phyloP scores from a whole-genome alignment of 2,888 invertebrate species.

The Anoncus sp. region DNA sequence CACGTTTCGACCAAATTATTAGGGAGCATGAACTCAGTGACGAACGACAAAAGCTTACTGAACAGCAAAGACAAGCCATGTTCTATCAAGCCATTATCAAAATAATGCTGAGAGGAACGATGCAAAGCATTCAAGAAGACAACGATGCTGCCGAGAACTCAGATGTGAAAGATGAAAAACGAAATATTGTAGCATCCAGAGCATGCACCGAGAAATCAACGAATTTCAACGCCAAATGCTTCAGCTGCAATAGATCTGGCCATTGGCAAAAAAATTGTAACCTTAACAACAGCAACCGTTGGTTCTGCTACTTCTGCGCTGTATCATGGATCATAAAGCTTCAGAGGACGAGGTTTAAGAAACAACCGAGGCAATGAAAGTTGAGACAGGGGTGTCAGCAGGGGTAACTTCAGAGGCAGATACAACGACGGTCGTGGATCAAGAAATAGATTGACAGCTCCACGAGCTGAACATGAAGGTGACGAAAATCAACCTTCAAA shows the following conservation, averaged over 20 bases:
- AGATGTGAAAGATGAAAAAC: constrained; percentile 11
- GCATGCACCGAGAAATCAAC: constrained; percentile 17
- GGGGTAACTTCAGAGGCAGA: constrained; percentile 40
- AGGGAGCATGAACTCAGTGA: too few relatives aligned
- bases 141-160: constrained; percentile 29
- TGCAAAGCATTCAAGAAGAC: constrained; percentile 40
- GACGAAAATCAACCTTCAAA: neutral
- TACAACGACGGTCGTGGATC: constrained; percentile 29
- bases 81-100: too few relatives aligned
- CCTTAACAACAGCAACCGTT: constrained; percentile 47
- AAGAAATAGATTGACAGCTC: constrained; percentile 38
- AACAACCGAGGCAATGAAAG: constrained; percentile 18
- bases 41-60: too few relatives aligned
- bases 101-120: constrained; percentile 19
- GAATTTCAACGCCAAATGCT: constrained; percentile 43
- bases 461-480: constrained; percentile 48
- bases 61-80: too few relatives aligned
- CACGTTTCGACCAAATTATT: too few relatives aligned
- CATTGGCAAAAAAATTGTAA: constrained; percentile 40
- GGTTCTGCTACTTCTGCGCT: constrained; percentile 41
- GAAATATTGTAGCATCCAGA: constrained; percentile 26
- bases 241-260: constrained; percentile 51
- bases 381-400: constrained; percentile 7
- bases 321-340: constrained; percentile 33
- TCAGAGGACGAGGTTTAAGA: neutral